A percentile compares a stretch with the other conserved stretches of the same genome.
Evolutionary conservation across 2,797 vertebrate genomes (phyloP).

Genomic region (Crotalus adamanteus): DNA sequence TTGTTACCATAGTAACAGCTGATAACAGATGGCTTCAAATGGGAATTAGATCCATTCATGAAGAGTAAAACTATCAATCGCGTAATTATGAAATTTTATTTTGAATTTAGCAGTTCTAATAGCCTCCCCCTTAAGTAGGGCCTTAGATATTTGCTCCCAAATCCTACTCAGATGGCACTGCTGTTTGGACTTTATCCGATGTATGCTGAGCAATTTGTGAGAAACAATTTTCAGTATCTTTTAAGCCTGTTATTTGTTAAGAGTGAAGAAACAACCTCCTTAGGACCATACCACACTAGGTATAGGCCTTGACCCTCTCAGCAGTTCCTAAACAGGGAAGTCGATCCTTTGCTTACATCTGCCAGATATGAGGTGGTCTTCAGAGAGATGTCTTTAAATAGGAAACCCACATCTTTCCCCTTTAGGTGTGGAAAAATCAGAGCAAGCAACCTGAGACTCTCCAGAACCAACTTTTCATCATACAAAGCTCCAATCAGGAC

Average conservation of each 20-base stretch:
- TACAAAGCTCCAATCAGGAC: conserved; percentile 10
- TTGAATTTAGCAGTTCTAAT: not conserved
- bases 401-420: not conserved
- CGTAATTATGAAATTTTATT: not conserved
- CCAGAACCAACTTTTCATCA: not conserved
- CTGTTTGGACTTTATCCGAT: not conserved
- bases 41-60: not conserved
- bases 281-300: not conserved
- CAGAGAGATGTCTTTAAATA: conserved; percentile 20
- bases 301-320: not conserved
- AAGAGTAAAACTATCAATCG: not conserved
- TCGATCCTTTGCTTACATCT: not conserved
- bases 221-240: not conserved
- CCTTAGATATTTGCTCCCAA: not conserved
- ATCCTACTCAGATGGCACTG: not conserved
- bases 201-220: not conserved
- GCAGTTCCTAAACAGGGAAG: not conserved
- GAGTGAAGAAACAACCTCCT: not conserved
- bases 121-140: not conserved
- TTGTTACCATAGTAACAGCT: not conserved
- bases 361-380: not conserved
- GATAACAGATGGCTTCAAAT: not conserved
- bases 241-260: not conserved
- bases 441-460: conserved; percentile 9
- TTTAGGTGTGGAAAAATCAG: conserved; percentile 6